These are phyloP conservation scores for Smithornis capensis DNA, from an alignment of 2,113 vertebrate genomes.

Conservation along the genomic window DNA sequence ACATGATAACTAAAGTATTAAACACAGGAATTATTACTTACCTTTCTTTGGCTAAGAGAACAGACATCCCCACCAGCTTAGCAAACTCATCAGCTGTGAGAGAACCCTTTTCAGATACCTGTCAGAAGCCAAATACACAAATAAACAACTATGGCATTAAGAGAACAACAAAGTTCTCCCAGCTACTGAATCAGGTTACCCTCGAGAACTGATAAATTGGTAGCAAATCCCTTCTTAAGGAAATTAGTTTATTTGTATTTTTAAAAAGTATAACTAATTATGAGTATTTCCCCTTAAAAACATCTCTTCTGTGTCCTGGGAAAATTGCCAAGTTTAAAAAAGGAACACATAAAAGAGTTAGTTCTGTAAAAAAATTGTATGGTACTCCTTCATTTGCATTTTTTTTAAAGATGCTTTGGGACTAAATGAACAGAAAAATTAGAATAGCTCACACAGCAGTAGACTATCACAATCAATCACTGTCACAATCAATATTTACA, in stretches of 20 bases:
- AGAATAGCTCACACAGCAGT: background rate
- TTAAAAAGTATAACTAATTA: background rate
- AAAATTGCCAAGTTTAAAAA: background rate
- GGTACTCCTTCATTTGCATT: background rate
- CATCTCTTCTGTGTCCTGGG: background rate
- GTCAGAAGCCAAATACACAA: background rate
- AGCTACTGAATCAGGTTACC: background rate
- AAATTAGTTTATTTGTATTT: background rate
- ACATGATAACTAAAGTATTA: background rate
- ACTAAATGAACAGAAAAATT: background rate
- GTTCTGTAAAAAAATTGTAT: background rate
- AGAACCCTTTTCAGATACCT: slow-evolving; percentile 96
- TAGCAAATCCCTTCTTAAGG: background rate
- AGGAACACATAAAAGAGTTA: background rate
- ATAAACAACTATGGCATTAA: background rate
- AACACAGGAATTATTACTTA: slow-evolving; percentile 17
- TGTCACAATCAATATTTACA: background rate
- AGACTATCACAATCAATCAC: background rate
- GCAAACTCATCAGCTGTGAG: slow-evolving; percentile 96
- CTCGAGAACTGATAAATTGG: background rate
- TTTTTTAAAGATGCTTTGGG: background rate
- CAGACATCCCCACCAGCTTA: slow-evolving; percentile 94
- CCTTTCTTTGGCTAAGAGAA: slow-evolving; percentile 97
- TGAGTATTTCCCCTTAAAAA: background rate
- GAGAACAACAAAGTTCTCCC: background rate